These are phyloP conservation scores for Neodon shergylaensis DNA, from an alignment of 2,113 vertebrate genomes.

Conservation along the genomic window DNA sequence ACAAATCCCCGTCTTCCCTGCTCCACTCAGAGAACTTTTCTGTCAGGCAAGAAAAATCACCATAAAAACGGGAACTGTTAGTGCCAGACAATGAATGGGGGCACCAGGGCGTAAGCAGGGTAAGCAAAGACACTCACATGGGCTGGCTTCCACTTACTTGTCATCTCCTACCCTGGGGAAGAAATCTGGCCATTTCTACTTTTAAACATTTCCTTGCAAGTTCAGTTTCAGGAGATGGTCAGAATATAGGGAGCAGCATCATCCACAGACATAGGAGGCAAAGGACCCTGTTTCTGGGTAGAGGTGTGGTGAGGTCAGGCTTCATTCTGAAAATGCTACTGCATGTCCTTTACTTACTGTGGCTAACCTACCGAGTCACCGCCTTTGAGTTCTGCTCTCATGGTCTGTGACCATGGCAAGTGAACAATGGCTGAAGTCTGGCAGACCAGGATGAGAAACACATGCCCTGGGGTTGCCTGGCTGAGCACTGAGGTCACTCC, in stretches of 20 bases:
- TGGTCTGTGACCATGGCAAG: background rate
- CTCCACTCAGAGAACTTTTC: background rate
- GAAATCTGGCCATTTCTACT: background rate
- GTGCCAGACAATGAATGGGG: background rate
- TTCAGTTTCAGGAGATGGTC: background rate
- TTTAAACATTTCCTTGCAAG: background rate
- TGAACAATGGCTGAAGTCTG: background rate
- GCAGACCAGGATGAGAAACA: background rate
- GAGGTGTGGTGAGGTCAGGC: background rate
- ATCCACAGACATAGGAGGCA: background rate
- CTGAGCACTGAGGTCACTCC: background rate
- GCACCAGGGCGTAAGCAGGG: background rate
- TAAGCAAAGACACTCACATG: background rate
- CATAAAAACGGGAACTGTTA: background rate
- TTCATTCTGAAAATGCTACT: background rate
- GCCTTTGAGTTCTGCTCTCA: background rate
- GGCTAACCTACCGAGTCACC: background rate
- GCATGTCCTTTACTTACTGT: background rate
- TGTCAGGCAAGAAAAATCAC: background rate
- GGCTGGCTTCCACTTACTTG: background rate
- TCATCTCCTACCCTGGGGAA: background rate
- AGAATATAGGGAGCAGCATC: background rate
- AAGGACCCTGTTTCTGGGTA: background rate
- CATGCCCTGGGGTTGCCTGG: background rate
- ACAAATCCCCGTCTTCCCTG: background rate